Base-by-base conservation (phyloP, 2,888 invertebrate species). In the Artemia sinica region DNA sequence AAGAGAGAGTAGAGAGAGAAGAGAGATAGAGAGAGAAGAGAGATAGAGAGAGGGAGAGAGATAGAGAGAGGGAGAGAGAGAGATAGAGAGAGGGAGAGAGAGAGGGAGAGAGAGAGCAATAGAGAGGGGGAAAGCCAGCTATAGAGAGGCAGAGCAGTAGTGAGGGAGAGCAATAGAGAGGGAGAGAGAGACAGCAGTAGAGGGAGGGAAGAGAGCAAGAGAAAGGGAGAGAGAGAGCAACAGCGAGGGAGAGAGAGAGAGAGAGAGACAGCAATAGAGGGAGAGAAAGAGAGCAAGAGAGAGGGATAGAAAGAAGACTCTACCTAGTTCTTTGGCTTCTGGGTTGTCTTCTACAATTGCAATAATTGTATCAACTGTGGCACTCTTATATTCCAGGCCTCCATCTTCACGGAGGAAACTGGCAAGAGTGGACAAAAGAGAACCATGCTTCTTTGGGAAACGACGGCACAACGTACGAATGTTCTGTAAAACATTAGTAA, bases 281-380 rank as follows among this genome's bases (percentile, higher is more conserved):
- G 18, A 13, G 66, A 8, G 65, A n/a, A 69, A 41, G 49, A 48
- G 50, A 2, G 18, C 18, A 18, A 18, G 18, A 18, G 18, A 18
- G 18, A 18, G 18, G 18, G 1, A 18, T 18, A 18, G 18, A 18
- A 18, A 1, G 18, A 18, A 18, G 18, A 66, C 68, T 71, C 69
- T 71, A 0, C 91, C 96, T 0, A 91, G 89, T 79, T 97, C 97
- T 77, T 96, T 97, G 0, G 97, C 95, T 71, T 97, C 97, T 0
- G 89, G 89, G 77, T 97, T 97, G 76, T 96, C 96, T 78, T 97
- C 96, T 71, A 99, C 94, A 68, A 98, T 88, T 0, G 91, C 88
- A 67, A 98, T 97, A 69, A 99, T 92, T 0, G 97, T 97, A 76
- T 97, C 95, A 0, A 96, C 97, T 72, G 98, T 96, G 0, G 96